A percentile compares a stretch with the other conserved stretches of the same genome.
These are phyloP conservation scores for Lithophane semibrunnea DNA, from an alignment of 2,888 invertebrate genomes.

Conservation along the genomic window DNA sequence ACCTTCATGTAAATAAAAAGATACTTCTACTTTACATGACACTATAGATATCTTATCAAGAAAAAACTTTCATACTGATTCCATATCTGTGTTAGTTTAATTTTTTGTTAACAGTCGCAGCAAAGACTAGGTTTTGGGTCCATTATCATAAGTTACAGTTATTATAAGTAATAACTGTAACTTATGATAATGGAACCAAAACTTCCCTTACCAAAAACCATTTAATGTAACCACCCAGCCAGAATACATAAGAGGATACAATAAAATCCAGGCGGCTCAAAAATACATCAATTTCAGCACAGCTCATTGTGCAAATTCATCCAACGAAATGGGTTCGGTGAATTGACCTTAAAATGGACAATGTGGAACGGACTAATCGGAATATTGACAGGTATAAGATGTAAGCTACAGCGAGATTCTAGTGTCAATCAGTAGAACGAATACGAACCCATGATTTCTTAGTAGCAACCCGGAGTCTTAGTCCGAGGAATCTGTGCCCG, in stretches of 20 bases:
- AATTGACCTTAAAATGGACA: constrained; percentile 71
- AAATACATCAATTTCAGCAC: constrained; percentile 58
- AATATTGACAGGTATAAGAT: constrained; percentile 31
- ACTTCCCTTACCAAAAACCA: constrained; percentile 35
- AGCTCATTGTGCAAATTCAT: constrained; percentile 64
- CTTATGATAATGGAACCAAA: constrained; percentile 22
- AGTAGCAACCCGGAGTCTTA: no score
- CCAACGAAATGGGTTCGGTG: constrained; percentile 53
- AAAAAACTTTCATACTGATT: no score
- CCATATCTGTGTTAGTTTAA: background rate
- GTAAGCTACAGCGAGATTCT: constrained; percentile 26
- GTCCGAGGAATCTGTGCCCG: no score
- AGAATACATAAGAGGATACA: constrained; percentile 55
- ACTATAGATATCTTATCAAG: no score
- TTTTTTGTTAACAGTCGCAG: constrained; percentile 1
- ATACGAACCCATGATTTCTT: background rate
- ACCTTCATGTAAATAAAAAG: no score
- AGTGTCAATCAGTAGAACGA: background rate
- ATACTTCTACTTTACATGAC: no score
- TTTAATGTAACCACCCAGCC: constrained; percentile 23
- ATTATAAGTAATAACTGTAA: constrained; percentile 19
- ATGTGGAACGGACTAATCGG: constrained; percentile 62
- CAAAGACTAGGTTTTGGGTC: constrained; percentile 2
- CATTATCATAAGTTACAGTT: constrained; percentile 28
- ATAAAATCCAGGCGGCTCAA: constrained; percentile 63